phyloP scores from a whole-genome alignment of 2,797 vertebrate species.

The Pipistrellus kuhlii region DNA sequence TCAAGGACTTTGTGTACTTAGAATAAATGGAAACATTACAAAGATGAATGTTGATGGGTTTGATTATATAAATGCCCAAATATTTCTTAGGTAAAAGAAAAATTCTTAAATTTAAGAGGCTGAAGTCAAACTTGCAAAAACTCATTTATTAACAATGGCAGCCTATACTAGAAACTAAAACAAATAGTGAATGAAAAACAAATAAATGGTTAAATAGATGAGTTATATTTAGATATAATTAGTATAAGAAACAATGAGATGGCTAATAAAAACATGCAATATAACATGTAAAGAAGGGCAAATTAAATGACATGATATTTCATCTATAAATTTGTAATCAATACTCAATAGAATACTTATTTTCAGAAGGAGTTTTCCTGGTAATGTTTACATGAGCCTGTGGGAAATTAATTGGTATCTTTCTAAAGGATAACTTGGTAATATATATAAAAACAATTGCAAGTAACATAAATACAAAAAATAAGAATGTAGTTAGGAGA shows the following conservation, averaged over 20 bases:
- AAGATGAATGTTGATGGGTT: neutral
- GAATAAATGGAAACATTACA: slow-evolving; percentile 2
- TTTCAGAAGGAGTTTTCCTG: neutral
- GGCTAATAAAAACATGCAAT: neutral
- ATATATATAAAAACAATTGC: neutral
- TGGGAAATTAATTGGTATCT: neutral
- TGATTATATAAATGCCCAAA: neutral
- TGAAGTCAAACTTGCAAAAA: neutral
- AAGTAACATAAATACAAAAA: neutral
- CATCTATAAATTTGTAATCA: neutral
- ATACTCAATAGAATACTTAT: neutral
- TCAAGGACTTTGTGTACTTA: neutral
- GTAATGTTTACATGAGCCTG: neutral
- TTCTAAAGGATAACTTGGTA: neutral
- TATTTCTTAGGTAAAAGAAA: neutral
- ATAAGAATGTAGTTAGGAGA: neutral
- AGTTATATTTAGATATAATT: neutral
- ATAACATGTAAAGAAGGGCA: neutral
- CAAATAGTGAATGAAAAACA: neutral
- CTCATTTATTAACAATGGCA: neutral
- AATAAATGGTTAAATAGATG: neutral
- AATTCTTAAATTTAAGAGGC: neutral
- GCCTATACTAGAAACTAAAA: neutral
- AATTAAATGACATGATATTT: neutral
- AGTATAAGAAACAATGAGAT: neutral